phyloP scores from a whole-genome alignment of 2,113 vertebrate species.

The Nycticorax nycticorax region DNA sequence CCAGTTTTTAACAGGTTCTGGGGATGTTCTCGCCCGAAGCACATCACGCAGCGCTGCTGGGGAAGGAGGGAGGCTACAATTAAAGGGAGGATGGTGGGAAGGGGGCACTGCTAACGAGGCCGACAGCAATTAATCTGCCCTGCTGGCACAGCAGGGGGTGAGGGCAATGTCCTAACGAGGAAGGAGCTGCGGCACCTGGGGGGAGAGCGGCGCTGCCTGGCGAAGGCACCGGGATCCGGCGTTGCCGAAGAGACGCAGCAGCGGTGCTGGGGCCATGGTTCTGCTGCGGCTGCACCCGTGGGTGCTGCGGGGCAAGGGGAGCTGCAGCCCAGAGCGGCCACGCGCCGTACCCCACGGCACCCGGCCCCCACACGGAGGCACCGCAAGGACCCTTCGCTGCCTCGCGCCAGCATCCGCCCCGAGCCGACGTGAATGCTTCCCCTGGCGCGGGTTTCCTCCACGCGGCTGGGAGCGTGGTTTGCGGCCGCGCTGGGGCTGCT shows the following conservation, averaged over 20 bases:
- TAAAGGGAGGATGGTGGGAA: background rate
- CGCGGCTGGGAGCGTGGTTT: background rate
- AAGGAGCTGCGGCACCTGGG: background rate
- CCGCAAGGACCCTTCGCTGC: background rate
- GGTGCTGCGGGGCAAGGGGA: too few relatives aligned
- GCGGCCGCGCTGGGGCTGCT: accelerated
- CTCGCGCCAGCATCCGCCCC: background rate
- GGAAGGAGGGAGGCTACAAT: background rate
- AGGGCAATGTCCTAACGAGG: background rate
- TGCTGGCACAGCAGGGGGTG: background rate
- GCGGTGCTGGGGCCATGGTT: background rate
- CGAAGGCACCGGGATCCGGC: background rate
- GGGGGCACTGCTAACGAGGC: background rate
- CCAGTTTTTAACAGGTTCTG: background rate
- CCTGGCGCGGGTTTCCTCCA: background rate
- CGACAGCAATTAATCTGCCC: background rate
- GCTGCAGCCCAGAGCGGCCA: too few relatives aligned
- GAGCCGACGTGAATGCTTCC: background rate
- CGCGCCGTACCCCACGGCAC: background rate
- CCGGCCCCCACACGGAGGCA: background rate
- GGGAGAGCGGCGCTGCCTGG: background rate
- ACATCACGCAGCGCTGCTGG: background rate
- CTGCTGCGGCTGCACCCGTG: background rate
- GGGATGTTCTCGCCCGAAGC: background rate
- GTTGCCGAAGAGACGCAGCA: accelerated